Conservation (phyloP, 2,113 vertebrate species). For the Ariopsis seemanni region DNA sequence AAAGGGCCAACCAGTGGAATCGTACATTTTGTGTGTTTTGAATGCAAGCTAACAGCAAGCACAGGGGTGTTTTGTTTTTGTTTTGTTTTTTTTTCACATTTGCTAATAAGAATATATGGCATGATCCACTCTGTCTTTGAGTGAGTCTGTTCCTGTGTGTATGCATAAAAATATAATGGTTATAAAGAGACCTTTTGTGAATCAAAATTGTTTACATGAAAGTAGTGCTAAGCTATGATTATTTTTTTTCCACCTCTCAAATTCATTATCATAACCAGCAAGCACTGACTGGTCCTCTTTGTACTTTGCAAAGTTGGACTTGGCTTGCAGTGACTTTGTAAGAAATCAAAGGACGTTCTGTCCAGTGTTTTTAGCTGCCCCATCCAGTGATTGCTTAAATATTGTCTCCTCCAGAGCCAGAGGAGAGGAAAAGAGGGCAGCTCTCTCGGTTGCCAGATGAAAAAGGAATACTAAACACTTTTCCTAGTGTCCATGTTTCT, state of each 20-base stretch:
- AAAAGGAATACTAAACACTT: constrained; percentile 54
- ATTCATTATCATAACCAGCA: background rate
- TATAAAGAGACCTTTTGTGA: background rate
- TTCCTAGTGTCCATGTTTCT: constrained; percentile 32
- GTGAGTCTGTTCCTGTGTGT: background rate
- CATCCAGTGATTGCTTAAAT: constrained; percentile 50
- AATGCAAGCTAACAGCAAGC: background rate
- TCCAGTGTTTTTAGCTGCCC: constrained; percentile 49
- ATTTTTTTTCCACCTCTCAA: background rate
- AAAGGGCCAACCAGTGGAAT: background rate
- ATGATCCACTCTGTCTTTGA: background rate
- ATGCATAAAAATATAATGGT: background rate
- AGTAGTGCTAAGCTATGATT: background rate
- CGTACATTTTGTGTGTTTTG: background rate
- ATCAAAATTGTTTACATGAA: background rate
- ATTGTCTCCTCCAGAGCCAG: constrained; percentile 46
- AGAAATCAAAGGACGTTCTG: constrained; percentile 44
- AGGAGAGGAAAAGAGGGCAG: constrained; percentile 38
- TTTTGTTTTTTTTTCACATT: background rate
- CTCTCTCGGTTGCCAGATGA: constrained; percentile 39
- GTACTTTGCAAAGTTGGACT: constrained; percentile 27
- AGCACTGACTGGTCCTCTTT: constrained; percentile 16
- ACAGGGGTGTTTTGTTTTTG: background rate
- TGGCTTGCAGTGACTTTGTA: constrained; percentile 32
- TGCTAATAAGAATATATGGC: background rate